A percentile compares a stretch with the other conserved stretches of the same genome.
Evolutionary conservation across 2,113 vertebrate species (phyloP).

Genomic region (Oreocharis arfaki): DNA sequence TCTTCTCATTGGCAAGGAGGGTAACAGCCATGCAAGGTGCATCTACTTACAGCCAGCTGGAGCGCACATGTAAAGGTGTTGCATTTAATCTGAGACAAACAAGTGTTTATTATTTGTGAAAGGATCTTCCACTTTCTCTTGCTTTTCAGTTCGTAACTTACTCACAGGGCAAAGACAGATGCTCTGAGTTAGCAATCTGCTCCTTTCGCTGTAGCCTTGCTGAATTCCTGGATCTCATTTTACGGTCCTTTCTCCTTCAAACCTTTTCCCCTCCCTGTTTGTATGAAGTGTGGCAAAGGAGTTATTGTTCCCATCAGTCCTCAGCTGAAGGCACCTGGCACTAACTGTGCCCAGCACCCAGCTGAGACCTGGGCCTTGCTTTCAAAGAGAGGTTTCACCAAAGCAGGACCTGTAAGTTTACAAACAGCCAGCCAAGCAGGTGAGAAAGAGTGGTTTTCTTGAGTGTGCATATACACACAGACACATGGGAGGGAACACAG

Average conservation of each 20-base stretch:
- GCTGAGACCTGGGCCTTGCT: neutral
- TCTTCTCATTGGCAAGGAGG: slow-evolving; percentile 25
- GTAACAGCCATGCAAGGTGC: slow-evolving; percentile 33
- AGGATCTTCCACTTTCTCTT: slow-evolving; percentile 59
- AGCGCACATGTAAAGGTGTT: slow-evolving; percentile 72
- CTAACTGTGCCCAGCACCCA: neutral
- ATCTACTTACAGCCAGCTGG: slow-evolving; percentile 49
- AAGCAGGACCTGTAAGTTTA: neutral
- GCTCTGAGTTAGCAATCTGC: neutral
- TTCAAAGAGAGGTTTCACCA: neutral
- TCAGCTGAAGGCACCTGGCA: neutral
- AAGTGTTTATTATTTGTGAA: slow-evolving; percentile 65
- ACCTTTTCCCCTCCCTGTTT: neutral
- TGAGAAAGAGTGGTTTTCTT: neutral
- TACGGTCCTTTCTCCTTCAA: neutral
- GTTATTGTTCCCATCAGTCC: neutral
- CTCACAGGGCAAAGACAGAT: neutral
- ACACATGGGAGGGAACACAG: neutral
- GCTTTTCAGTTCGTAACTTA: slow-evolving; percentile 54
- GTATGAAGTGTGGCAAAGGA: neutral
- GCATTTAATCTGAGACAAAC: slow-evolving; percentile 64
- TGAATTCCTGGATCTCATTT: slow-evolving; percentile 39
- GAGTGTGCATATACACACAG: neutral
- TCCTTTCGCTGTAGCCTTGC: neutral
- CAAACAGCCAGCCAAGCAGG: neutral